phyloP scores from a whole-genome alignment of 2,888 invertebrate genomes.

The Parnassius orleans region DNA sequence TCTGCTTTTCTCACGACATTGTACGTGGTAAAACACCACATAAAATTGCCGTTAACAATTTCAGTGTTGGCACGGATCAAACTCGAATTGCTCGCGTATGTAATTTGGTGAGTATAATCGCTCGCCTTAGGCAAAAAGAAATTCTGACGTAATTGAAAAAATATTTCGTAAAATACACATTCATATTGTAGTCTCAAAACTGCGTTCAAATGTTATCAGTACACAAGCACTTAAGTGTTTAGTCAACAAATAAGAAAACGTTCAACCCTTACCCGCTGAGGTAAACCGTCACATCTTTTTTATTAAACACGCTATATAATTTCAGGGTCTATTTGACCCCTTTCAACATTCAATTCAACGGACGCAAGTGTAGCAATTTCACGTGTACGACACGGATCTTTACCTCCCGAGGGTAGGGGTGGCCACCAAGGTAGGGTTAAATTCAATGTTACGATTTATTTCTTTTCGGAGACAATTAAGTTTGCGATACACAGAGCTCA shows the following conservation, averaged over 20 bases:
- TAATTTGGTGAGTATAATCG: too few species aligned
- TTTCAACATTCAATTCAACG: constrained; percentile 51
- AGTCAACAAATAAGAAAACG: constrained; percentile 6
- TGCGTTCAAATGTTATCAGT: not conserved
- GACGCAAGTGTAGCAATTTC: constrained; percentile 41
- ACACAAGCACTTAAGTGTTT: not conserved
- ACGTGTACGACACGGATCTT: constrained; percentile 19
- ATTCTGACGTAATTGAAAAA: constrained; percentile 13
- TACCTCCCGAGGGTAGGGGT: constrained; percentile 32
- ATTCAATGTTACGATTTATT: constrained; percentile 46
- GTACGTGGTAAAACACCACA: too few species aligned
- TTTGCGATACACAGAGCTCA: constrained; percentile 33
- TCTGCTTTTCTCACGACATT: too few species aligned
- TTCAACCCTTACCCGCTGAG: constrained; percentile 3
- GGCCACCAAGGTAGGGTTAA: constrained; percentile 34
- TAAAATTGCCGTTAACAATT: too few species aligned
- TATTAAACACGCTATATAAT: constrained; percentile 29
- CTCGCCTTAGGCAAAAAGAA: not conserved
- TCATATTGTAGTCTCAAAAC: not conserved
- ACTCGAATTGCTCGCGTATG: too few species aligned
- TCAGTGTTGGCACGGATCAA: too few species aligned
- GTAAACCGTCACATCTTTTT: constrained; percentile 13
- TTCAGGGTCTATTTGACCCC: constrained; percentile 37
- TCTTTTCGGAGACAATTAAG: constrained; percentile 41
- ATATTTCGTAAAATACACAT: constrained; percentile 14